Evolutionary conservation across 2,797 vertebrate species (phyloP), one percentile per base, ranked within the genome.

Genomic region (Cynodonichthys magdalenae): DNA sequence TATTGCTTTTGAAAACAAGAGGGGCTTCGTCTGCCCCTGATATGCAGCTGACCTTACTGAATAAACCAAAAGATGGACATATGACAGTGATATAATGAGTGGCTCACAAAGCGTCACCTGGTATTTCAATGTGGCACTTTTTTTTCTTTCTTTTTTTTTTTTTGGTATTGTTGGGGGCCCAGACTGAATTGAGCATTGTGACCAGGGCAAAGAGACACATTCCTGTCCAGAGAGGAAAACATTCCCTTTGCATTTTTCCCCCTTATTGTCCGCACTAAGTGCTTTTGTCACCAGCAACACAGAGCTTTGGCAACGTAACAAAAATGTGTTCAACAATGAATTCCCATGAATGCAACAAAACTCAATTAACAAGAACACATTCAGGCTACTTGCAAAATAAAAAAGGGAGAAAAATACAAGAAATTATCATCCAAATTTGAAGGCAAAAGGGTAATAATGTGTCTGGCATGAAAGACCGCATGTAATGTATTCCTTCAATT

Each of bases 21-120:
- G 64, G 20, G 73, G 54, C 66, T 64, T 67, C 51, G 19, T 75
- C 59, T 69, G 41, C 53, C 56, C 53, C 46, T 24, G 41, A 67
- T 71, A 79, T 57, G 71, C 62, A 27, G 66, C 72, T 68, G 79
- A 59, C 63, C 8, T 27, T 51, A 53, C 52, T 71, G 57, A 83
- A 75, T 67, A 74, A 66, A 59, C 61, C 52, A 27, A 50, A 50
- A 64, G 83, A 82, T 62, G 14, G 68, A 79, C 74, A 42, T 74
- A 78, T 82, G 84, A 87, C 80, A 66, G 59, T 67, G 74, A 68
- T 74, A 82, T 84, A 85, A 87, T 86, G 79, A 81, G 75, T n/a
- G 62, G 57, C 70, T 70, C 59, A 14, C 75, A 88, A 86, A 77
- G 79, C 31, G 47, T 88, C 86, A 90, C 84, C 88, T 83, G 87